phyloP scores from a whole-genome alignment of 2,797 vertebrate species.

The Lacerta viridis region DNA sequence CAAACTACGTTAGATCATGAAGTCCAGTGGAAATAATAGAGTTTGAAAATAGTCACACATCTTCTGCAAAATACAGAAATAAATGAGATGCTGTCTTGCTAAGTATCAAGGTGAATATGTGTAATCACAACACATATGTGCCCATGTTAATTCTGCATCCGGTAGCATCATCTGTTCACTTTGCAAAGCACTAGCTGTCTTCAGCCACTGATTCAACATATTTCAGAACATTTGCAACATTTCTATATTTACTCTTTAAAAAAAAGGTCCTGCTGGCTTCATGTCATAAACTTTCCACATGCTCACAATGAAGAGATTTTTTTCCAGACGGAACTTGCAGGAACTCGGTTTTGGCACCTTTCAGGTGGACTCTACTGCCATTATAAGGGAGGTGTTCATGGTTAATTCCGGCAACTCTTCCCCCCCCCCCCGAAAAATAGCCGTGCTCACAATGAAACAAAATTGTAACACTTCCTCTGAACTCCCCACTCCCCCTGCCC shows the following conservation, averaged over 20 bases:
- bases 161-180: slow-evolving; percentile 12
- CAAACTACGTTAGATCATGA: neutral
- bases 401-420: no score
- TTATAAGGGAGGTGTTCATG: no score
- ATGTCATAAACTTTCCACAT: slow-evolving; percentile 30
- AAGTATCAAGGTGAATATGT: slow-evolving; percentile 42
- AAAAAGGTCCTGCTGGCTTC: slow-evolving; percentile 7
- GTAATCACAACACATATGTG: slow-evolving; percentile 4
- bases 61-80: slow-evolving; percentile 9
- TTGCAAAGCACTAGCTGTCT: neutral
- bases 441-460: no score
- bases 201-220: neutral
- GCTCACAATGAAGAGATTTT: neutral
- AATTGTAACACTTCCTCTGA: no score
- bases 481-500: no score
- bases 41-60: neutral
- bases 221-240: slow-evolving; percentile 33
- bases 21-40: slow-evolving; percentile 5
- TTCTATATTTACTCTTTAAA: slow-evolving; percentile 40
- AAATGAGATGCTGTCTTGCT: slow-evolving; percentile 8
- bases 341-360: no score
- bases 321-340: no score
- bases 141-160: slow-evolving; percentile 19
- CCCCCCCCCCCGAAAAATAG: no score
- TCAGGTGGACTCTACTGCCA: no score